Base-by-base conservation (phyloP, 2,113 vertebrate genomes). In the Prinia subflava region DNA sequence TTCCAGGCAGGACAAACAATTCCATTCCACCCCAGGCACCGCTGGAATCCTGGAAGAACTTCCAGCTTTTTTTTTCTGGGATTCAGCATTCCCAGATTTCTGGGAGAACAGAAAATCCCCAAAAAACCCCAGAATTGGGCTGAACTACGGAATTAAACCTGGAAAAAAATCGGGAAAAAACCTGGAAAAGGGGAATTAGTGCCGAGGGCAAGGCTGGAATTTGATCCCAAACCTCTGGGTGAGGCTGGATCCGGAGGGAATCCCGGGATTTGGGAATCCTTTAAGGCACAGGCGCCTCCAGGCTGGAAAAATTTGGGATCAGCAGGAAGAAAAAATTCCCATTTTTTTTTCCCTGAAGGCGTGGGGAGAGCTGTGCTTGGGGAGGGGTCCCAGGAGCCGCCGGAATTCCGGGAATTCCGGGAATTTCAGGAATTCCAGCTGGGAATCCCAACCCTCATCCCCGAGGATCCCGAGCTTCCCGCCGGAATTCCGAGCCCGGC, bases 251-350 rank as follows among this genome's bases (percentile, higher is more conserved):
- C n/a, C 9, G 24, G 67, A 11, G 28, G 50, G 28, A 53, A 53
- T 76, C 46, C 57, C 21, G 3, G 11, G 37, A 74, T 49, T 24
- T 69, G 53, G 18, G 50, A 86, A 50, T 57, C 31, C 14, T 67
- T 62, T 94, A 94, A 96, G 88, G 94, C 88, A 94, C 94, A 15
- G 80, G 25, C 8, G 91, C 93, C 89, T 83, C 31, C 23, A 68
- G 74, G 35, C 85, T 56, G 60, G 20, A 12, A 22, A 49, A n/a
- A 11, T 13, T 1, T 11, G 49, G 80, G 75, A 47, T 31, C 3
- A 27, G 8, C 39, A 3, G 57, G 77, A 22, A 39, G 11, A 39
- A 59, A 27, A 55, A 16, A 5, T 35, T 69, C 76, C 39, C 17
- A n/a, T n/a, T n/a, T n/a, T n/a, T n/a, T n/a, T n/a, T n/a, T n/a